These are phyloP conservation scores for Pseudachorutes palmiensis DNA, from an alignment of 1,140 invertebrate genomes.

Conservation along the genomic window DNA sequence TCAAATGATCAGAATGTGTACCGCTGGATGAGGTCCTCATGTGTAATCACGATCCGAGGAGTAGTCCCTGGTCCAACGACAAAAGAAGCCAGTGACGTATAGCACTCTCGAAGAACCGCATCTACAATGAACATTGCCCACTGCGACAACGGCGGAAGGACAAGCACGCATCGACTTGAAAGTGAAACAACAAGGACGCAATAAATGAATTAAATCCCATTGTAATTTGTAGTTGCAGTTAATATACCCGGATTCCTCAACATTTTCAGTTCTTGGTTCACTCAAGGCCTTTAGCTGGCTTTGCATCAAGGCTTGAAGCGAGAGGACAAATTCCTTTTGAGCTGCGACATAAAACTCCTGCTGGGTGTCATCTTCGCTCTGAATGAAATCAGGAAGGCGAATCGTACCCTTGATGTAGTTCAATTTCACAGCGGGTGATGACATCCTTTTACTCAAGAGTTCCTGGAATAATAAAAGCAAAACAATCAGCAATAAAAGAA, in stretches of 20 bases:
- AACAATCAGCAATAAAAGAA: no score
- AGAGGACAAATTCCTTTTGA: neutral
- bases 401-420: neutral
- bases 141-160: neutral
- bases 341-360: neutral
- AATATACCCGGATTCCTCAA: neutral
- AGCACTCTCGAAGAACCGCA: neutral
- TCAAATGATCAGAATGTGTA: neutral
- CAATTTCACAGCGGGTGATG: no score
- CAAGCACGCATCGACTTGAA: neutral
- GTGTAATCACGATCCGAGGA: neutral
- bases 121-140: neutral
- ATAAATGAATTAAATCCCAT: neutral
- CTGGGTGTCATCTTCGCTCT: neutral
- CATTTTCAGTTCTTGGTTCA: neutral
- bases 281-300: neutral
- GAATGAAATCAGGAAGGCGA: neutral
- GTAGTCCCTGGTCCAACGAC: neutral
- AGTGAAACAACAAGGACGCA: neutral
- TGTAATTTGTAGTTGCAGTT: neutral
- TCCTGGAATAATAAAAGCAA: no score
- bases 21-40: constrained; percentile 1
- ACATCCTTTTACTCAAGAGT: no score
- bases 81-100: neutral
- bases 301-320: neutral